Percentiles rank a stretch among this genome's conserved stretches.
phyloP scores from a whole-genome alignment of 2,797 vertebrate species.

The Chelidonichthys spinosus region DNA sequence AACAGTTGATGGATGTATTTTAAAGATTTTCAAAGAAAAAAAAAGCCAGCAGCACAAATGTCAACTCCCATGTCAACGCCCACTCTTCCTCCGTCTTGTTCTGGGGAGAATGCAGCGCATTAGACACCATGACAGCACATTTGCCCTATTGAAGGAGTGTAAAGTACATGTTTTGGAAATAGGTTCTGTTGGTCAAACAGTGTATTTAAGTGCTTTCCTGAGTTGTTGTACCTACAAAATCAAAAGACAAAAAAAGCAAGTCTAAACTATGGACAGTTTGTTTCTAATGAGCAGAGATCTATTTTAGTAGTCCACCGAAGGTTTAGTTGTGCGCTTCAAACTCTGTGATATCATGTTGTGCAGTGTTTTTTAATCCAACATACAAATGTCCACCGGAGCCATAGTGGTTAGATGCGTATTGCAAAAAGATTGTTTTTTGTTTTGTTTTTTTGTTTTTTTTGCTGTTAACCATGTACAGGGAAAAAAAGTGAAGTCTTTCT shows the following conservation, averaged over 20 bases:
- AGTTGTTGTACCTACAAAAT: slow-evolving; percentile 92
- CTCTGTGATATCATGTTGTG: slow-evolving; percentile 98
- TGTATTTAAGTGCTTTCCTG: slow-evolving; percentile 96
- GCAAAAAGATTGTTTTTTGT: slow-evolving; percentile 95
- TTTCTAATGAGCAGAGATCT: slow-evolving; percentile 99
- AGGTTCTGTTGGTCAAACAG: slow-evolving; percentile 93
- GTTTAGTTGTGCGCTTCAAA: slow-evolving; percentile 99
- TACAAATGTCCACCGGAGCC: slow-evolving; percentile 94
- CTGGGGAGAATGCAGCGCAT: slow-evolving; percentile 90
- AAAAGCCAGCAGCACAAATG: slow-evolving; percentile 61
- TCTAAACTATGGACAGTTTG: slow-evolving; percentile 88
- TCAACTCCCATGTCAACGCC: slow-evolving; percentile 3
- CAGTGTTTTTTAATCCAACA: slow-evolving; percentile 87
- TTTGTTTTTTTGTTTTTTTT: slow-evolving; percentile 92
- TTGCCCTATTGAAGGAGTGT: slow-evolving; percentile 89
- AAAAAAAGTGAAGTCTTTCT: slow-evolving; percentile 92
- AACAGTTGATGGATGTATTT: slow-evolving; percentile 33
- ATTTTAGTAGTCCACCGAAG: slow-evolving; percentile 99
- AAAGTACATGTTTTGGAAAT: slow-evolving; percentile 91
- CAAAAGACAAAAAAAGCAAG: slow-evolving; percentile 82
- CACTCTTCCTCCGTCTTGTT: slow-evolving; percentile 74
- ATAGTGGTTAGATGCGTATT: slow-evolving; percentile 97
- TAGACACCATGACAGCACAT: slow-evolving; percentile 79
- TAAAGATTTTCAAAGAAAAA: slow-evolving; percentile 39
- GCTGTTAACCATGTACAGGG: slow-evolving; percentile 97